These are phyloP conservation scores for Cephalotes varians DNA, from an alignment of 2,888 invertebrate genomes.

Conservation along the genomic window DNA sequence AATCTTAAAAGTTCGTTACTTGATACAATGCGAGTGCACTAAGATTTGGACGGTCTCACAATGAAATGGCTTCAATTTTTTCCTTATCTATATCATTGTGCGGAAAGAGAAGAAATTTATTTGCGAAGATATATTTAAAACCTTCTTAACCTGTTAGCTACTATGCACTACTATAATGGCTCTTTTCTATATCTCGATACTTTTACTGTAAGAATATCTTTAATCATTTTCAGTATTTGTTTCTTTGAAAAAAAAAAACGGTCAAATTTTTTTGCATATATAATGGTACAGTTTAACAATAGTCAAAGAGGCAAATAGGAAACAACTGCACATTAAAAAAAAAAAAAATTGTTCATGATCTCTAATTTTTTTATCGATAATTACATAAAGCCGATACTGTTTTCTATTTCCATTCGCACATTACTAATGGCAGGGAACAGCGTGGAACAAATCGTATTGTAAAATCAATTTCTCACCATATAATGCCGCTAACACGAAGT, in stretches of 20 bases:
- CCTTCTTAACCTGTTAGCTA: neutral
- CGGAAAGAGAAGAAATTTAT: neutral
- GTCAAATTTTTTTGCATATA: neutral
- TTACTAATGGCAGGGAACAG: conserved; percentile 40
- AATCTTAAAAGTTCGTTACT: neutral
- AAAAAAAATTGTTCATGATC: neutral
- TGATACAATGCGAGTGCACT: neutral
- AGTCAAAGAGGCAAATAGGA: neutral
- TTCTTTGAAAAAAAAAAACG: neutral
- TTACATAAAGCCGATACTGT: conserved; percentile 1
- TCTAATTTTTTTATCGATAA: neutral
- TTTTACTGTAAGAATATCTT: neutral
- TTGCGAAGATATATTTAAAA: neutral
- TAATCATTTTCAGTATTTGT: neutral
- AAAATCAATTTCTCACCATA: conserved; percentile 41
- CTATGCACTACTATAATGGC: neutral
- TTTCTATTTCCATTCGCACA: conserved; percentile 28
- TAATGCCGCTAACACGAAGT: conserved; percentile 40
- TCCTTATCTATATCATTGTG: neutral
- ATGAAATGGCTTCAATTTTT: neutral
- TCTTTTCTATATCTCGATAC: neutral
- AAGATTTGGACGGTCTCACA: neutral
- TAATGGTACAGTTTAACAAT: neutral
- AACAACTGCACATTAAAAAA: neutral
- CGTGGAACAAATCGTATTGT: conserved; percentile 43